These are phyloP conservation scores for Myopa tessellatipennis DNA, from an alignment of 2,888 invertebrate genomes.

Conservation along the genomic window DNA sequence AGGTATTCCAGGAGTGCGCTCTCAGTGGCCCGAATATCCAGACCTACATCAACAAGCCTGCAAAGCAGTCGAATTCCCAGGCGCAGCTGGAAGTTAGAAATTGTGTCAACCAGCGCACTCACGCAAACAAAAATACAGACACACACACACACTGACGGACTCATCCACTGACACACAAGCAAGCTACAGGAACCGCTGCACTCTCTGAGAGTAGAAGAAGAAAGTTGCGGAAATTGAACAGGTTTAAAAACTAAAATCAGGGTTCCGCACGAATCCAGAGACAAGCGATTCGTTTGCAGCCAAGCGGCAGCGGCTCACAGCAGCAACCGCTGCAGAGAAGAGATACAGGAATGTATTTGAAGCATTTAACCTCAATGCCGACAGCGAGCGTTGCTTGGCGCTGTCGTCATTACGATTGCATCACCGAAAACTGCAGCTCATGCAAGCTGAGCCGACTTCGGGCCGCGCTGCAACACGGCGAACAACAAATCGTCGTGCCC, in stretches of 20 bases:
- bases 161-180: constrained; percentile 36
- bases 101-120: constrained; percentile 63
- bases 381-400: constrained; percentile 40
- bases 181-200: constrained; percentile 61
- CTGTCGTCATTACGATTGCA: constrained; percentile 53
- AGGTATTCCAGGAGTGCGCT: constrained; percentile 25
- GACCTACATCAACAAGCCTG: constrained; percentile 65
- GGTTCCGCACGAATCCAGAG: too few relatives aligned
- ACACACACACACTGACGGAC: constrained; percentile 12
- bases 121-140: constrained; percentile 16
- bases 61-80: constrained; percentile 59
- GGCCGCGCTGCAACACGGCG: neutral
- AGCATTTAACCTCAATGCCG: constrained; percentile 46
- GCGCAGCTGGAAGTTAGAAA: constrained; percentile 60
- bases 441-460: neutral
- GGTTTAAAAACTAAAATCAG: neutral
- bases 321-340: neutral
- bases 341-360: constrained; percentile 17
- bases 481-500: constrained; percentile 18
- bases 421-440: constrained; percentile 48
- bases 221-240: neutral
- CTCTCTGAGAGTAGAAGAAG: constrained; percentile 37
- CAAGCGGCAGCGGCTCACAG: neutral
- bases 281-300: neutral
- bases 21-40: constrained; percentile 59